phyloP scores from a whole-genome alignment of 1,140 invertebrate species.

The Lutraria rhynchaena region DNA sequence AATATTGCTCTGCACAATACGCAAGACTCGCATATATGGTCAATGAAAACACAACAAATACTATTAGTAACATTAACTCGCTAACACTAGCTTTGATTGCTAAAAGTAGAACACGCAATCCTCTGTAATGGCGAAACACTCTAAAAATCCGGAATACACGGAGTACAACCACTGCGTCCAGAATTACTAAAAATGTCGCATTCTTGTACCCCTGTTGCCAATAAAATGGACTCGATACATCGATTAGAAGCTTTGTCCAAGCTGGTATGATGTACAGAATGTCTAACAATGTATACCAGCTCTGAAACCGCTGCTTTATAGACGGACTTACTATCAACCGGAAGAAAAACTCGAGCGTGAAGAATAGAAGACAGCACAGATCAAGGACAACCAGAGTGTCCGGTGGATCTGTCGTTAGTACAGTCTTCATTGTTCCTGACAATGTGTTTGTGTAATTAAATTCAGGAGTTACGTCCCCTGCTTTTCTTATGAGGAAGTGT shows the following conservation, averaged over 20 bases:
- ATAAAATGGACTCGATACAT: conserved; percentile 8
- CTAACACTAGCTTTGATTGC: conserved; percentile 56
- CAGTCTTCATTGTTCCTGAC: conserved; percentile 27
- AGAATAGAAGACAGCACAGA: conserved; percentile 80
- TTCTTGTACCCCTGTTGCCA: conserved; percentile 40
- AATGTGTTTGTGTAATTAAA: conserved; percentile 25
- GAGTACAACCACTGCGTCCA: conserved; percentile 45
- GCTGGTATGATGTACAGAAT: conserved; percentile 43
- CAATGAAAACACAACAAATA: conserved; percentile 41
- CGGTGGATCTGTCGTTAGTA: conserved; percentile 39
- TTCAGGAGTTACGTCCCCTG: conserved; percentile 1
- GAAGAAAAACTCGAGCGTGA: conserved; percentile 80
- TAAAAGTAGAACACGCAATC: conserved; percentile 52
- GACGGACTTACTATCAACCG: conserved; percentile 68
- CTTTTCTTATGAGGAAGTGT: conserved; percentile 15
- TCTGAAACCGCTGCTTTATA: conserved; percentile 15
- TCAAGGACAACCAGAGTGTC: conserved; percentile 42
- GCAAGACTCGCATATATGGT: conserved; percentile 45
- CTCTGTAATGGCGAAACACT: conserved; percentile 49
- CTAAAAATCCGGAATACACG: conserved; percentile 53
- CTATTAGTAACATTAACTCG: conserved; percentile 44
- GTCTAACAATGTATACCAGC: conserved; percentile 45
- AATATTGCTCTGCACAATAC: conserved; percentile 52
- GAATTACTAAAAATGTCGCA: conserved; percentile 2
- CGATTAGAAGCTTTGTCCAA: conserved; percentile 43